Conservation (phyloP, 2,113 vertebrate genomes). For the Coregonus clupeaformis region DNA sequence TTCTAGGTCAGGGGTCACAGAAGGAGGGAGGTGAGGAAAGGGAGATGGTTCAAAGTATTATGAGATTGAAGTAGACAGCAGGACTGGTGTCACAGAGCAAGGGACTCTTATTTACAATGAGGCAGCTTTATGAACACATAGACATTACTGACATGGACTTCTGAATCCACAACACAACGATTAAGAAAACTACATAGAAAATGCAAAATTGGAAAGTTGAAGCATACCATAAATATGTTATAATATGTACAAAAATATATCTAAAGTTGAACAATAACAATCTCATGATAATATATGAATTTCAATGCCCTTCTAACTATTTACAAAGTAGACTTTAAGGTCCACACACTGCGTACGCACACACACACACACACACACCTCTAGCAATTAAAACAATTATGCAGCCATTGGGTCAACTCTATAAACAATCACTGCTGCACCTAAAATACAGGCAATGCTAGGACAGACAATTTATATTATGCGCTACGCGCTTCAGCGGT, state of each 20-base stretch:
- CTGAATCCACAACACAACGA: conserved; percentile 35
- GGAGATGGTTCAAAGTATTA: background rate
- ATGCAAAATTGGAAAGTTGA: conserved; percentile 24
- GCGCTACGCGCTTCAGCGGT: too few species aligned
- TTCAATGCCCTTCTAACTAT: conserved; percentile 29
- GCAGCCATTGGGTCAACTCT: background rate
- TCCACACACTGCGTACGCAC: background rate
- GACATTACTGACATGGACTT: conserved; percentile 46
- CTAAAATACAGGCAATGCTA: background rate
- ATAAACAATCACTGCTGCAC: too few species aligned
- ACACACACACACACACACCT: conserved; percentile 21
- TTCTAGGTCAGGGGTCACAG: too few species aligned
- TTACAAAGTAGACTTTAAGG: conserved; percentile 2
- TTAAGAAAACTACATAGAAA: conserved; percentile 11
- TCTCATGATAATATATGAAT: conserved; percentile 9
- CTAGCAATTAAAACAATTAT: background rate
- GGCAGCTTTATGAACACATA: background rate
- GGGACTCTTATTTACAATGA: background rate
- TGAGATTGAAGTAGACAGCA: conserved; percentile 40
- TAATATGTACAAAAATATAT: background rate
- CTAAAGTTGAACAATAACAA: conserved; percentile 20
- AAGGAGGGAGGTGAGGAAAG: background rate
- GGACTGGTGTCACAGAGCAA: conserved; percentile 40
- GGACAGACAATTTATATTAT: background rate
- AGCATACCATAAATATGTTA: background rate